Conservation (phyloP, 2,113 vertebrate genomes). For the Neoarius graeffei region DNA sequence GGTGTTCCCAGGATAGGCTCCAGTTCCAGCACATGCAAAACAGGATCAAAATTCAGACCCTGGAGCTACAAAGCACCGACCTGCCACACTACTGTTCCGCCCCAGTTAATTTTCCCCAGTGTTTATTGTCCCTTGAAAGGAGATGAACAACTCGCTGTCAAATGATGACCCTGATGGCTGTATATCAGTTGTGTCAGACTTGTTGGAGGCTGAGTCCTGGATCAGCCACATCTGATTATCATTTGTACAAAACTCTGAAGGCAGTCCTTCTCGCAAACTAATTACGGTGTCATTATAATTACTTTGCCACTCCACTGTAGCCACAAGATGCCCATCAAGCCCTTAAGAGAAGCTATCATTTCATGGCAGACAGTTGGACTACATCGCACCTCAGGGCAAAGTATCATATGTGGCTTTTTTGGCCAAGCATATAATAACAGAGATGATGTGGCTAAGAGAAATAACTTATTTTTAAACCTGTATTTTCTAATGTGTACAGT, state of each 20-base stretch:
- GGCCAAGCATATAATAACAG: conserved; percentile 21
- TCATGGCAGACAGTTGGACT: conserved; percentile 25
- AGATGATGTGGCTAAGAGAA: conserved; percentile 24
- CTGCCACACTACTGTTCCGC: background rate
- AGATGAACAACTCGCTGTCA: background rate
- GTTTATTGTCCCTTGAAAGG: background rate
- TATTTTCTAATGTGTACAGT: conserved; percentile 1
- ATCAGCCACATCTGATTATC: conserved; percentile 22
- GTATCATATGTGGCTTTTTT: conserved; percentile 11
- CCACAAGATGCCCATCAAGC: conserved; percentile 6
- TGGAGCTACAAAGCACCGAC: background rate
- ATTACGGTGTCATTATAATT: conserved; percentile 30
- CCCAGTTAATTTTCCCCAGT: background rate
- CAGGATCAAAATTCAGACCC: background rate
- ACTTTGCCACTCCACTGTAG: conserved; percentile 19
- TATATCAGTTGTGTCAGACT: background rate
- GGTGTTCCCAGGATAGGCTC: no score
- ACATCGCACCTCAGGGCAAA: conserved; percentile 25
- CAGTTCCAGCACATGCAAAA: background rate
- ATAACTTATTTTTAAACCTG: conserved; percentile 26
- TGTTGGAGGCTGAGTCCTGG: background rate
- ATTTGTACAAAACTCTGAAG: conserved; percentile 5
- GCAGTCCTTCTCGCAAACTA: conserved; percentile 4
- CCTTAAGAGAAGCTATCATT: conserved; percentile 21
- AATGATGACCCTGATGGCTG: background rate